phyloP scores from a whole-genome alignment of 2,113 vertebrate genomes.

The Rhadina sibilatrix region DNA sequence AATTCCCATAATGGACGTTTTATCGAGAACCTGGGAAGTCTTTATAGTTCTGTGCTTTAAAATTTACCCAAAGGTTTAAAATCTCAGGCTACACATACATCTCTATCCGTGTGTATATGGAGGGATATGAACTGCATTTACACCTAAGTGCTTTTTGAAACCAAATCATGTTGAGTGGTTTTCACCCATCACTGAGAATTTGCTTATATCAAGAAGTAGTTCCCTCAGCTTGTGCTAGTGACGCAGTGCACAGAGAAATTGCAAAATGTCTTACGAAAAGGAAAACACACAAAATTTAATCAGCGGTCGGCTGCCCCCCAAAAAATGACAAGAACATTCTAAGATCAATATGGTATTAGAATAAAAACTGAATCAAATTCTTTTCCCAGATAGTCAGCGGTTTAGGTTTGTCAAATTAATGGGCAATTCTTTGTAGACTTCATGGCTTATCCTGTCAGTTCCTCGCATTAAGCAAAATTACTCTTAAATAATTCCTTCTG shows the following conservation, averaged over 20 bases:
- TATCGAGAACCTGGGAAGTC: background rate
- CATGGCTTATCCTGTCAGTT: constrained; percentile 3
- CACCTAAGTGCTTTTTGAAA: background rate
- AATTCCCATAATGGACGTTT: background rate
- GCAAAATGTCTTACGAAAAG: background rate
- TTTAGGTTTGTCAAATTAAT: constrained; percentile 39
- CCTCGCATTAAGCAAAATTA: constrained; percentile 36
- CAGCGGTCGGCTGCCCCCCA: background rate
- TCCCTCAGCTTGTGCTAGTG: background rate
- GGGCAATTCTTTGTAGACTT: constrained; percentile 9
- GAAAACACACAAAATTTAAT: constrained; percentile 4
- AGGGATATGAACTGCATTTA: background rate
- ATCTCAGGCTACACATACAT: background rate
- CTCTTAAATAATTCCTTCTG: constrained; percentile 41
- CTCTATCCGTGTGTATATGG: background rate
- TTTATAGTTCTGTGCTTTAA: background rate
- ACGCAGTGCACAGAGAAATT: background rate
- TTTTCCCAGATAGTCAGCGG: background rate
- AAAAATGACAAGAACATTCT: background rate
- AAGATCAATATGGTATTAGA: constrained; percentile 32
- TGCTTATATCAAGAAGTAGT: background rate
- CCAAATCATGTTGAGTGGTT: background rate
- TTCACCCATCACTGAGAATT: background rate
- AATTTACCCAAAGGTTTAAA: background rate
- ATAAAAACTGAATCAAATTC: constrained; percentile 25